Conservation (phyloP, 2,797 vertebrate species). For the Zalophus californianus region DNA sequence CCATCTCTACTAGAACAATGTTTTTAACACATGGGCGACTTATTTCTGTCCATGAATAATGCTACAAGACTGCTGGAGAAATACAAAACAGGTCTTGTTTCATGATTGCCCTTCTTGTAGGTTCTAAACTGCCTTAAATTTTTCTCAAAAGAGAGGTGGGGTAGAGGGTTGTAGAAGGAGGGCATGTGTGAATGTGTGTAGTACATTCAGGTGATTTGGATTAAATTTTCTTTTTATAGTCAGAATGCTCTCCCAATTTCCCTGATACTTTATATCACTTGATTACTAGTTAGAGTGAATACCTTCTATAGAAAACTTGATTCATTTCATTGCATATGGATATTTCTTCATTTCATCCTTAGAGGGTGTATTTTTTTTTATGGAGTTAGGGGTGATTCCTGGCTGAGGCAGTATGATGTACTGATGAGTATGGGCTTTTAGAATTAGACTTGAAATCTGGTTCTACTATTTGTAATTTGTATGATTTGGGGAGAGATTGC, state of each 20-base stretch:
- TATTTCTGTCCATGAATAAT: not conserved
- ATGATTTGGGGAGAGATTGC: not conserved
- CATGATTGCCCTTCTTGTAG: not conserved
- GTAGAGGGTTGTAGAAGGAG: not conserved
- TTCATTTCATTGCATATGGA: not conserved
- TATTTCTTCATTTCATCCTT: not conserved
- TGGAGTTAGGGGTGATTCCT: not conserved
- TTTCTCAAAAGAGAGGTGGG: not conserved
- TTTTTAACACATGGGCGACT: not conserved
- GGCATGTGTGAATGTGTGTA: not conserved
- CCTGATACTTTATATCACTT: not conserved
- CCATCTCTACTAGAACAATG: not conserved
- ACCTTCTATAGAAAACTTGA: not conserved
- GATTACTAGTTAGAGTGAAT: constrained; percentile 22
- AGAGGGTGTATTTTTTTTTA: not conserved
- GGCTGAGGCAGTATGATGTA: not conserved
- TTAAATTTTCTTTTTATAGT: constrained; percentile 37
- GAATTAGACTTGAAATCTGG: not conserved
- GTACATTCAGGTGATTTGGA: not conserved
- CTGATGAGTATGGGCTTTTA: not conserved
- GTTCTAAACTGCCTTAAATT: constrained; percentile 25
- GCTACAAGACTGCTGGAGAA: not conserved
- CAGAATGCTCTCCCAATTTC: not conserved
- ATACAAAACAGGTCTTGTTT: constrained; percentile 18
- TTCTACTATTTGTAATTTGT: not conserved